These are phyloP conservation scores for Drosophila paracracens DNA, from an alignment of 2,888 invertebrate genomes.

Conservation along the genomic window DNA sequence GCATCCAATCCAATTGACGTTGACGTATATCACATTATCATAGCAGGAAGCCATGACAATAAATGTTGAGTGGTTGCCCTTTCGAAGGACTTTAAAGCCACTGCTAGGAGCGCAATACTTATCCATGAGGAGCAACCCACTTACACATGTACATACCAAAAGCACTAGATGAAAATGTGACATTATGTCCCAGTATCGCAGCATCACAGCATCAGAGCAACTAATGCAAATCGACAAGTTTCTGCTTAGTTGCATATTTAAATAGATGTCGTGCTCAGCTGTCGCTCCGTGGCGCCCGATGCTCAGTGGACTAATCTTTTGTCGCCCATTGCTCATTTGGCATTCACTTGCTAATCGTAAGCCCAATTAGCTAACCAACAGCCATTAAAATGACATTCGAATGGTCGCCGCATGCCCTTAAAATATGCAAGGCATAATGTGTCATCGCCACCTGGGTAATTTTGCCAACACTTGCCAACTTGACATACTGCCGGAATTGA, in stretches of 20 bases:
- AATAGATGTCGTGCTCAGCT: conserved; percentile 35
- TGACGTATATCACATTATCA: conserved; percentile 80
- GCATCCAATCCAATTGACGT: conserved; percentile 79
- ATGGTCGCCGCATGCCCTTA: conserved; percentile 47
- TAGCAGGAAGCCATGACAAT: conserved; percentile 74
- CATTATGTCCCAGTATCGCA: conserved; percentile 1
- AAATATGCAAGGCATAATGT: conserved; percentile 73
- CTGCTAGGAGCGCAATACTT: conserved; percentile 22
- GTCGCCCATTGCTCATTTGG: conserved; percentile 40
- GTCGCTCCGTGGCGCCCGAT: conserved; percentile 19
- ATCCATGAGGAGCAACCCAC: conserved; percentile 20
- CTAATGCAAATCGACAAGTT: conserved; percentile 43
- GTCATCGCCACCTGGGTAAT: conserved; percentile 53
- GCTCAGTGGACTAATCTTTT: conserved; percentile 22
- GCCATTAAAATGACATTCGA: conserved; percentile 65
- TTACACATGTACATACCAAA: conserved; percentile 11
- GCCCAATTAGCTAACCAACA: conserved; percentile 72
- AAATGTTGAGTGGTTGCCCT: conserved; percentile 59
- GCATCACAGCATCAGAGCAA: background rate
- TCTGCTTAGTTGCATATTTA: conserved; percentile 49
- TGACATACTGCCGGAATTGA: conserved; percentile 23
- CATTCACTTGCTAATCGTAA: conserved; percentile 61
- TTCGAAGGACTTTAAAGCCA: conserved; percentile 61
- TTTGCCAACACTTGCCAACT: conserved; percentile 18
- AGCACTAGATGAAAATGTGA: conserved; percentile 16